Evolutionary conservation across 2,888 invertebrate genomes (phyloP), one percentile per base, ranked within the genome.

Genomic region (Microplitis manilae): DNA sequence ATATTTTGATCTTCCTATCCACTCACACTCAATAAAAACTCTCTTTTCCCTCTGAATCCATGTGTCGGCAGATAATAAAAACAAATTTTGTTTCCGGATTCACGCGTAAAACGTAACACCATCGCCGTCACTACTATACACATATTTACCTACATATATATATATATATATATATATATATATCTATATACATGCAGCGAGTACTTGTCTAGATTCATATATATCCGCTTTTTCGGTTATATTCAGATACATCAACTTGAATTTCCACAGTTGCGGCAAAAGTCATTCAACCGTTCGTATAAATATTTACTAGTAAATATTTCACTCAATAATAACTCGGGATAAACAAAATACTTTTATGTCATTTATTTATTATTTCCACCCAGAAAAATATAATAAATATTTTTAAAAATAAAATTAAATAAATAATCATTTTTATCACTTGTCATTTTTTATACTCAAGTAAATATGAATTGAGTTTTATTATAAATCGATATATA

Each of bases 51-150:
- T 15, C 61, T 50, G 38, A 70, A 72, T 72, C 62, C 62, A 72
- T 72, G 61, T 72, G 72, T 40, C 61, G 72, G 30, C 38, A 15
- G 64, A 72, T 72, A 61, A 72, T 72, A 72, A 72, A 72, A 72
- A 72, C 72, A 39, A 72, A 72, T 72, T 30, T 62, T 9, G 62
- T 64, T 72, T 72, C 62, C 72, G 60, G 61, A n/a, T 30, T 72
- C 17, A 39, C 20, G 38, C 41, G 50, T 50, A 50, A 13, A 50
- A 50, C 50, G 50, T 13, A 50, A 8, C 50, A 50, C 50, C 50
- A 50, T 50, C 50, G 13, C 50, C 50, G 5, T 50, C 50, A 50
- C 50, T 13, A 13, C 50, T 50, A 8, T 8, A 69, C 41, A 15
- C 41, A 68, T 40, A 39, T 68, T 15, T 41, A 69, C 9, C 9